Conservation (phyloP, 2,113 vertebrate genomes). For the Lamprotornis superbus region DNA sequence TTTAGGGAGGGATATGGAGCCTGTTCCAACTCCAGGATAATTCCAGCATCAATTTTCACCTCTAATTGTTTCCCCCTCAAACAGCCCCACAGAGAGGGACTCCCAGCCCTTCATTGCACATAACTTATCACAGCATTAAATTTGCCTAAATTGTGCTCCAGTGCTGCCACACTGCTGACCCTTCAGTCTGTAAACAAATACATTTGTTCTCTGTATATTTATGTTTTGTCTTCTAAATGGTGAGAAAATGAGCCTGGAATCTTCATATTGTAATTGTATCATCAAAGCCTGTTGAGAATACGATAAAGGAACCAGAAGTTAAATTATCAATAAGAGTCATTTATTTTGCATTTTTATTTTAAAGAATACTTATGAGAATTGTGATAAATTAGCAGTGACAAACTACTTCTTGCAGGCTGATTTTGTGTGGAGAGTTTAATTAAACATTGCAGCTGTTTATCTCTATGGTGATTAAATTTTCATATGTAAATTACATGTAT, state of each 20-base stretch:
- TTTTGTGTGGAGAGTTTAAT: conserved; percentile 87
- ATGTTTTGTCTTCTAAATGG: conserved; percentile 67
- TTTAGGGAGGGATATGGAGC: conserved; percentile 4
- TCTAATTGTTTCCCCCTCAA: conserved; percentile 67
- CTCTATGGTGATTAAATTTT: conserved; percentile 86
- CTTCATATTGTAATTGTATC: conserved; percentile 74
- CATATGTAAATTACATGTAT: conserved; percentile 88
- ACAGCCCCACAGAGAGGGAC: conserved; percentile 65
- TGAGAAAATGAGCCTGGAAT: conserved; percentile 73
- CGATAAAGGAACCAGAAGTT: conserved; percentile 82
- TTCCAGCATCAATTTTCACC: conserved; percentile 63
- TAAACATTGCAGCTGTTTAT: conserved; percentile 88
- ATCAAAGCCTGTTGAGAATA: conserved; percentile 80
- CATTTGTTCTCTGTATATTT: conserved; percentile 72
- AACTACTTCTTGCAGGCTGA: conserved; percentile 82
- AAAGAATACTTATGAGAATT: conserved; percentile 85
- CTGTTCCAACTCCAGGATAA: conserved; percentile 4
- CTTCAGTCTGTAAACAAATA: conserved; percentile 73
- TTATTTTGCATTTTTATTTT: conserved; percentile 86
- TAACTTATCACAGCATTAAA: conserved; percentile 67
- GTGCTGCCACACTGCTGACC: conserved; percentile 66
- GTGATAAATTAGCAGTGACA: conserved; percentile 84
- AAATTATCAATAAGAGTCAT: conserved; percentile 84
- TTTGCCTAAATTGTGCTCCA: conserved; percentile 68
- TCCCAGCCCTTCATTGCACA: conserved; percentile 53